A percentile compares a stretch with the other conserved stretches of the same genome.
phyloP scores from a whole-genome alignment of 2,797 vertebrate genomes.

The Pelodytes ibericus region DNA sequence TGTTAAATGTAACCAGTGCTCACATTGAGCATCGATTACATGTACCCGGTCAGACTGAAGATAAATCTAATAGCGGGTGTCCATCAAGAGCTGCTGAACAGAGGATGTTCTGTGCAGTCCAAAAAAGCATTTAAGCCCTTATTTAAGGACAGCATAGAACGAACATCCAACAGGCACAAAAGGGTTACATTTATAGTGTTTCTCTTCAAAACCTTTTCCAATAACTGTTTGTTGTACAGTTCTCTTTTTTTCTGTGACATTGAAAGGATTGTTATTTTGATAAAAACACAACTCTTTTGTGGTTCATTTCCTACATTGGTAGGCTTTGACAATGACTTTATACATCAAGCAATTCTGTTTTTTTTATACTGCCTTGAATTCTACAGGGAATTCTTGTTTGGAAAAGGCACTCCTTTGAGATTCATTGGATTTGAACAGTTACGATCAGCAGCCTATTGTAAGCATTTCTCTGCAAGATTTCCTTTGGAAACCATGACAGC shows the following conservation, averaged over 20 bases:
- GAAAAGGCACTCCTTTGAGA: slow-evolving; percentile 75
- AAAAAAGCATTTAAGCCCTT: no score
- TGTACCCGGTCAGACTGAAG: no score
- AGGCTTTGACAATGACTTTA: slow-evolving; percentile 75
- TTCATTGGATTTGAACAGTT: slow-evolving; percentile 72
- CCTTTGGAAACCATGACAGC: background rate
- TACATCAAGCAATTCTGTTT: slow-evolving; percentile 74
- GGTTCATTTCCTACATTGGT: slow-evolving; percentile 75
- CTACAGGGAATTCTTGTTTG: slow-evolving; percentile 75
- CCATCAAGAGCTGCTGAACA: no score
- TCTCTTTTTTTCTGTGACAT: background rate
- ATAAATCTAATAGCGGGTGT: no score
- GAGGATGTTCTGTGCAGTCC: no score
- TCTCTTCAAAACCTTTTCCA: no score
- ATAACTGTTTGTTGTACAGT: background rate
- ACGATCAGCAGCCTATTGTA: slow-evolving; percentile 70
- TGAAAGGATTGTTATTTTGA: slow-evolving; percentile 7
- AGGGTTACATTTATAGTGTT: no score
- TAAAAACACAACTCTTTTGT: slow-evolving; percentile 61
- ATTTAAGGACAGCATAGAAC: no score
- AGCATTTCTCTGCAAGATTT: background rate
- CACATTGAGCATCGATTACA: no score
- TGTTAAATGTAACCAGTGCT: no score
- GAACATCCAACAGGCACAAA: no score
- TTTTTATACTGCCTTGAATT: slow-evolving; percentile 69